Conservation (phyloP, 2,113 vertebrate genomes). For the Zosterops pallidus region DNA sequence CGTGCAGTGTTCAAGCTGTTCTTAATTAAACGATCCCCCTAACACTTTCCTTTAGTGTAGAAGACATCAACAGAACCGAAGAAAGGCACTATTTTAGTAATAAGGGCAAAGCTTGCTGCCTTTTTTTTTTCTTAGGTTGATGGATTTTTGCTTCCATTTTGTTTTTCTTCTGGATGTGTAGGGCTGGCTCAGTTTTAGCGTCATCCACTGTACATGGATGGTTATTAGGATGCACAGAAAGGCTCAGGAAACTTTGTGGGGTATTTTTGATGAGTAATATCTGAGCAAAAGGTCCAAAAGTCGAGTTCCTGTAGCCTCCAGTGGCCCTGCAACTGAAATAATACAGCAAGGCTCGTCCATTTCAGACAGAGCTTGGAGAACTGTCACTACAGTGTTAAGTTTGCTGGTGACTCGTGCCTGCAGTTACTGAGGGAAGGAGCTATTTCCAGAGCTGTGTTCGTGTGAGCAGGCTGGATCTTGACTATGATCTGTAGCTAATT, state of each 20-base stretch:
- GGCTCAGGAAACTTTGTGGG: not conserved
- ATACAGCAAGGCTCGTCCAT: rapidly evolving
- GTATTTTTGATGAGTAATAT: not conserved
- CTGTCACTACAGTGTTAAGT: not conserved
- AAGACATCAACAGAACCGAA: not conserved
- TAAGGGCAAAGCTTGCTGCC: not conserved
- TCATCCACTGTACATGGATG: rapidly evolving
- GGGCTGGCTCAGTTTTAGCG: not conserved
- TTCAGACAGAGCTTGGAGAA: not conserved
- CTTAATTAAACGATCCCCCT: not conserved
- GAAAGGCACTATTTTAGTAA: not conserved
- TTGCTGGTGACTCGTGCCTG: not conserved
- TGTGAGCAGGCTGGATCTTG: not conserved
- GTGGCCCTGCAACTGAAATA: not conserved
- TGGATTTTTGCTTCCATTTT: not conserved
- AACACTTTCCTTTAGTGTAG: not conserved
- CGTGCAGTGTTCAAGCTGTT: not conserved
- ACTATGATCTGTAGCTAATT: not conserved
- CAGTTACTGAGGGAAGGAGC: not conserved
- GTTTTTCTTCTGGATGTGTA: not conserved
- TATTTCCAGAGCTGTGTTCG: not conserved
- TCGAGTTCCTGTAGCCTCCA: not conserved
- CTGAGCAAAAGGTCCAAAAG: not conserved
- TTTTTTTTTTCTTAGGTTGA: not conserved
- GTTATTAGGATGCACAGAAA: not conserved